Conservation (phyloP, 92 coral and sea anemone species). For the Chrysogorgia sp. region DNA sequence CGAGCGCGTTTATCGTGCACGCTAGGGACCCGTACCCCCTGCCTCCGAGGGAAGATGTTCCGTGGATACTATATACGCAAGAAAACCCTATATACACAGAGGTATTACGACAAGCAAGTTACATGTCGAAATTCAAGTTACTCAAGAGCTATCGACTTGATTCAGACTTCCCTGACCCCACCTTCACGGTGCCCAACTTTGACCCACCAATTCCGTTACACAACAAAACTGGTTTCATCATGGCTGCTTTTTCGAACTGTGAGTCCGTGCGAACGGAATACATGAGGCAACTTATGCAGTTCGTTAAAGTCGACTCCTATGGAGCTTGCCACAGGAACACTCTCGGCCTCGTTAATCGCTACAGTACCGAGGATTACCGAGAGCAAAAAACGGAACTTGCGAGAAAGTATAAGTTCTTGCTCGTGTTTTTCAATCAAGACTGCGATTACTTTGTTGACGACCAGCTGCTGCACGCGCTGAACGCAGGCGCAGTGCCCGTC, state of each 20-base stretch:
- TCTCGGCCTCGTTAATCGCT: constrained; percentile 16
- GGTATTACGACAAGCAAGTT: neutral
- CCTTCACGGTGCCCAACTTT: constrained; percentile 23
- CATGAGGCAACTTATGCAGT: constrained; percentile 47
- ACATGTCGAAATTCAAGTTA: constrained; percentile 72
- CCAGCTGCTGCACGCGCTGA: constrained; percentile 81
- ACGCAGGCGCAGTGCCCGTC: constrained; percentile 89
- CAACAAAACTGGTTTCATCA: constrained; percentile 38
- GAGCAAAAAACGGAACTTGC: constrained; percentile 76
- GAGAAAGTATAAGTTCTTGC: constrained; percentile 79
- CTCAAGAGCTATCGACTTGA: constrained; percentile 42
- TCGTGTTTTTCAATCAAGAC: constrained; percentile 93
- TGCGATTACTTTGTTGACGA: constrained; percentile 97
- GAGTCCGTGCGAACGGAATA: constrained; percentile 46
- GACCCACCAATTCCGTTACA: constrained; percentile 38
- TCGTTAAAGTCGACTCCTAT: constrained; percentile 41
- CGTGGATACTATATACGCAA: constrained; percentile 32
- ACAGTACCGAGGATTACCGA: constrained; percentile 64
- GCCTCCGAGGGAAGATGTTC: constrained; percentile 4
- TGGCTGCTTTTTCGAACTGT: constrained; percentile 47
- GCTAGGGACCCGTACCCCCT: constrained; percentile 20
- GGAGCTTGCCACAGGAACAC: constrained; percentile 45
- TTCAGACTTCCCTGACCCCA: constrained; percentile 51
- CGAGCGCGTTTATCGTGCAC: constrained; percentile 34
- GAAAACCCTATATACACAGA: constrained; percentile 40